Conservation (phyloP, 2,797 vertebrate genomes). For the Anguilla obscura region DNA sequence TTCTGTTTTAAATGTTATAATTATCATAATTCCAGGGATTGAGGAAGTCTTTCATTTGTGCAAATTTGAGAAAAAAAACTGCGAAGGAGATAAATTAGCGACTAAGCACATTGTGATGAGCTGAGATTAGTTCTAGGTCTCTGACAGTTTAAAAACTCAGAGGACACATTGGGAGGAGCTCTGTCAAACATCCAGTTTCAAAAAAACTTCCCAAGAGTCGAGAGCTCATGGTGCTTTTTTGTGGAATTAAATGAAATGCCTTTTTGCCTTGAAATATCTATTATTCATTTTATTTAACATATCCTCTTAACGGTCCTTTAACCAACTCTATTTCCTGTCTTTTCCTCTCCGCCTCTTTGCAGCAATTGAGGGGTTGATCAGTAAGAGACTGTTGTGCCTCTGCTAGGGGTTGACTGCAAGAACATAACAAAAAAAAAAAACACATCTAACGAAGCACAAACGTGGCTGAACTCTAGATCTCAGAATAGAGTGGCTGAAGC, state of each 20-base stretch:
- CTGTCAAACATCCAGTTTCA: background rate
- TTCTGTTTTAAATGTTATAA: too few relatives aligned
- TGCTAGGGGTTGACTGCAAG: constrained; percentile 39
- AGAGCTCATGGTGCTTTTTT: background rate
- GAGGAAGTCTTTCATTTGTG: too few relatives aligned
- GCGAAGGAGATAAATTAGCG: too few relatives aligned
- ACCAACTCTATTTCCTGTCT: constrained; percentile 68
- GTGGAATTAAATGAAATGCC: background rate
- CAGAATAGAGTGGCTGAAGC: constrained; percentile 30
- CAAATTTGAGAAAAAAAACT: background rate
- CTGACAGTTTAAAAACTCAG: constrained; percentile 4
- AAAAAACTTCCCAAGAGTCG: background rate
- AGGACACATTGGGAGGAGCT: too few relatives aligned
- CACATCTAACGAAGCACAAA: background rate
- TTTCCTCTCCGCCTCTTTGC: constrained; percentile 67
- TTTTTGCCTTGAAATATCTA: constrained; percentile 3
- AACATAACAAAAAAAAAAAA: constrained; percentile 39
- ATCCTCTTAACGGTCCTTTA: constrained; percentile 64
- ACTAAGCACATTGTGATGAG: background rate
- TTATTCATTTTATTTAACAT: constrained; percentile 52
- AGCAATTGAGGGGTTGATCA: constrained; percentile 87
- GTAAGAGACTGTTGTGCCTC: constrained; percentile 67
- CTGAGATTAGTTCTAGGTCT: background rate
- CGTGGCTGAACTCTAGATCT: background rate
- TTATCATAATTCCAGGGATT: too few relatives aligned